These are phyloP conservation scores for Scolopax mira DNA, from an alignment of 2,113 vertebrate species.

Conservation along the genomic window DNA sequence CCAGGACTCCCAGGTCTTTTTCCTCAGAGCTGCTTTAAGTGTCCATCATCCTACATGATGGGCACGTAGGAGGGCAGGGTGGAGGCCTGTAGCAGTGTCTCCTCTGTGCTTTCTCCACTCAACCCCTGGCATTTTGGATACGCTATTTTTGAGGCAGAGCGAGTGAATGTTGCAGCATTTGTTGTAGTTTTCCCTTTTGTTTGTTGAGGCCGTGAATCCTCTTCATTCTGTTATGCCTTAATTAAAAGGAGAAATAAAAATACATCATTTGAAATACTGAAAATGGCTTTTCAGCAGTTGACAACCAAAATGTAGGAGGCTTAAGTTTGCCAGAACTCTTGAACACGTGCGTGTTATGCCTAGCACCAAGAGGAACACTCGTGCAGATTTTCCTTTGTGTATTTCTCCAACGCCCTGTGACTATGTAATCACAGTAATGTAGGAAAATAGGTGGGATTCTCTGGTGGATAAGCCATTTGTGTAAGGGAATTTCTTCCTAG, in stretches of 20 bases:
- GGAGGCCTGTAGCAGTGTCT: fast-evolving
- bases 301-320: background rate
- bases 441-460: background rate
- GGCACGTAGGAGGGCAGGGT: background rate
- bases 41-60: background rate
- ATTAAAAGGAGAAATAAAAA: background rate
- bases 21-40: too few relatives aligned
- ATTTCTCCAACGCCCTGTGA: background rate
- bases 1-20: too few relatives aligned
- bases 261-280: background rate
- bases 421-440: background rate
- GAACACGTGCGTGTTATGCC: fast-evolving
- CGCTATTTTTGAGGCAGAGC: background rate
- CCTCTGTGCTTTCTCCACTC: background rate
- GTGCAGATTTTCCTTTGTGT: background rate
- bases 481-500: background rate
- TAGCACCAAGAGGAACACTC: background rate
- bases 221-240: background rate
- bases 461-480: background rate
- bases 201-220: background rate
- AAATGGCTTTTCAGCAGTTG: background rate
- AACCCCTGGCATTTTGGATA: background rate
- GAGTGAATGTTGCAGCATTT: background rate
- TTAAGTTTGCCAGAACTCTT: background rate
- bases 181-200: background rate